Evolutionary conservation across 2,113 vertebrate genomes (phyloP).

Genomic region (Brevimyrus niger): DNA sequence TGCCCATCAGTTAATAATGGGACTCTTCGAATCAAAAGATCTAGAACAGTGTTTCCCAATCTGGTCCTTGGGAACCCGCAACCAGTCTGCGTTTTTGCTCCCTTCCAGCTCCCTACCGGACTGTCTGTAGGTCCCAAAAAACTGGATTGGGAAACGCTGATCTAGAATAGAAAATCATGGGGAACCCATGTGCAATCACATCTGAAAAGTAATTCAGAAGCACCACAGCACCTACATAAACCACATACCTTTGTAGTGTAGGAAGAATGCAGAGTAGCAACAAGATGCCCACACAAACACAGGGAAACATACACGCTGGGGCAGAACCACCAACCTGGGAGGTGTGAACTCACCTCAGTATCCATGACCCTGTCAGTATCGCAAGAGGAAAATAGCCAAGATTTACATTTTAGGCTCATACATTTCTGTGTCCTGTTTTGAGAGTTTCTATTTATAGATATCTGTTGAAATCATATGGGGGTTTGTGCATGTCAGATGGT

Average conservation of each 20-base stretch:
- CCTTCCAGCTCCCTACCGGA: not conserved
- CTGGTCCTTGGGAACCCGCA: not conserved
- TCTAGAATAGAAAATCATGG: not conserved
- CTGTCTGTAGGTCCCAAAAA: not conserved
- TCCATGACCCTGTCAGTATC: not conserved
- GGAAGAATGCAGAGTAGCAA: not conserved
- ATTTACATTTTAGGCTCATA: not conserved
- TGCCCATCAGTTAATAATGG: not conserved
- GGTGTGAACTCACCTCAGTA: not conserved
- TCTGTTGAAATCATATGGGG: not conserved
- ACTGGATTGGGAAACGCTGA: not conserved
- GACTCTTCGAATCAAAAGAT: not conserved
- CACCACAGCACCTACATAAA: not conserved
- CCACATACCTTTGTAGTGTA: not conserved
- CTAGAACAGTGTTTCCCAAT: not conserved
- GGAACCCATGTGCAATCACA: not conserved
- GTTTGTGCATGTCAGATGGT: not conserved
- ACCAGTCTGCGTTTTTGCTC: not conserved
- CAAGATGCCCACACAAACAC: not conserved
- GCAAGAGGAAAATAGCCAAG: not conserved
- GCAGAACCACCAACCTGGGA: not conserved
- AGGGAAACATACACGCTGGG: not conserved
- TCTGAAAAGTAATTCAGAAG: not conserved
- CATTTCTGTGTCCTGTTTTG: not conserved
- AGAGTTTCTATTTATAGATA: not conserved